Percentiles rank a stretch among this genome's conserved stretches.
phyloP scores from a whole-genome alignment of 2,797 vertebrate species.

The Amazona ochrocephala region DNA sequence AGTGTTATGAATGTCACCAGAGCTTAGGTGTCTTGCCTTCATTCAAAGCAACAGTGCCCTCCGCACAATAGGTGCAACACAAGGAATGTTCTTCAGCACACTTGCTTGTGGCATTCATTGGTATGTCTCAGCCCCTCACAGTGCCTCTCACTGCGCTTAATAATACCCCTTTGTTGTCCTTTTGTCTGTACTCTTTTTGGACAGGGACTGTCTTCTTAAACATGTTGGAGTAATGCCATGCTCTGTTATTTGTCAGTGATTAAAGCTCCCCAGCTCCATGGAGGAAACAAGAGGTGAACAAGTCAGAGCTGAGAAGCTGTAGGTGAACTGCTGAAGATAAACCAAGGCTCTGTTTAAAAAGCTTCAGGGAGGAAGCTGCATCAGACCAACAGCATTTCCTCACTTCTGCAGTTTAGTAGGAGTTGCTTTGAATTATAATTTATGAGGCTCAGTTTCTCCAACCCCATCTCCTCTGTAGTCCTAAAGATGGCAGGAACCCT shows the following conservation, averaged over 20 bases:
- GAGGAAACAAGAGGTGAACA: neutral
- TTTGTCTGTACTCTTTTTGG: neutral
- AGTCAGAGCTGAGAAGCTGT: neutral
- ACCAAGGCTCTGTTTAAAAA: neutral
- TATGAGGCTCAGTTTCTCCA: neutral
- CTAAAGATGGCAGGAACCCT: neutral
- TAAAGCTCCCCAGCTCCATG: neutral
- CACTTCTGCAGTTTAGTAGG: neutral
- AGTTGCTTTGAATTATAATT: neutral
- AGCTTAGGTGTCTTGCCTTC: neutral
- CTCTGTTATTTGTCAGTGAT: neutral
- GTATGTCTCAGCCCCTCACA: neutral
- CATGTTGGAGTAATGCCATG: neutral
- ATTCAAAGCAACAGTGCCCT: neutral
- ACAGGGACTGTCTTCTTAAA: neutral
- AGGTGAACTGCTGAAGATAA: neutral
- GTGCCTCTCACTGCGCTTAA: neutral
- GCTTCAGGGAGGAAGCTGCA: neutral
- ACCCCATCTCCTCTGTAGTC: neutral
- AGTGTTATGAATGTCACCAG: neutral
- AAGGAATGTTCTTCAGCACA: neutral
- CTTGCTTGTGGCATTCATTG: neutral
- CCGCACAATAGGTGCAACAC: neutral
- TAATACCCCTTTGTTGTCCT: neutral
- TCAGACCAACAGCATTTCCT: neutral